phyloP scores from a whole-genome alignment of 2,888 invertebrate species.

The Lycia hirtaria region DNA sequence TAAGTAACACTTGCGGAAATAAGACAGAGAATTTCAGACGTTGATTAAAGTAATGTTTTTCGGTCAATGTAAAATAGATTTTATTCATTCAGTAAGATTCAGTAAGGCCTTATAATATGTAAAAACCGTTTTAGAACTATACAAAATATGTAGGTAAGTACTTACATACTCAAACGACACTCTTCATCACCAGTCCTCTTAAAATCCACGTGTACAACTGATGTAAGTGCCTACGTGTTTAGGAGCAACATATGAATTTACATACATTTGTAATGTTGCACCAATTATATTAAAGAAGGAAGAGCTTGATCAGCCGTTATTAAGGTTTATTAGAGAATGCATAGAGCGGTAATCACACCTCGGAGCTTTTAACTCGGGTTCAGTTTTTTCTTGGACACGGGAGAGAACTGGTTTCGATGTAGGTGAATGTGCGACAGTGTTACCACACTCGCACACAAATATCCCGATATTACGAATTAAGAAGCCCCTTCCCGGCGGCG shows the following conservation, averaged over 20 bases:
- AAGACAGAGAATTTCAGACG: too few relatives aligned
- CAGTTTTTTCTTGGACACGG: conserved; percentile 72
- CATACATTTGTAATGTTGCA: conserved; percentile 10
- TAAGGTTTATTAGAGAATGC: conserved; percentile 39
- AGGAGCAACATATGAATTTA: conserved; percentile 6
- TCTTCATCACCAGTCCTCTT: too few relatives aligned
- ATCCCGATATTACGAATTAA: too few relatives aligned
- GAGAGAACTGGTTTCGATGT: conserved; percentile 74
- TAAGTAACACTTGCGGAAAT: too few relatives aligned
- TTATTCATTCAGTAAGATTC: too few relatives aligned
- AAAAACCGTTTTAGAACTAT: too few relatives aligned
- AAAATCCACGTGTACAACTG: not conserved
- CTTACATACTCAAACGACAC: too few relatives aligned
- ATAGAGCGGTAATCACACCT: conserved; percentile 74
- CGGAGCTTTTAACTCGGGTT: conserved; percentile 75
- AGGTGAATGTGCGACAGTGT: conserved; percentile 43
- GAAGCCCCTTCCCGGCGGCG: too few relatives aligned
- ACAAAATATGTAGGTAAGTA: too few relatives aligned
- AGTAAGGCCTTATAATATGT: too few relatives aligned
- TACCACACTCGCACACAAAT: conserved; percentile 6
- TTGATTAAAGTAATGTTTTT: too few relatives aligned
- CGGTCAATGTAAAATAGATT: too few relatives aligned
- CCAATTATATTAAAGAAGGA: conserved; percentile 28
- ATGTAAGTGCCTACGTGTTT: not conserved
- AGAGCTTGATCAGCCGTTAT: conserved; percentile 41